Evolutionary conservation across 2,797 vertebrate species (phyloP).

Genomic region (Jordanella pulchra): DNA sequence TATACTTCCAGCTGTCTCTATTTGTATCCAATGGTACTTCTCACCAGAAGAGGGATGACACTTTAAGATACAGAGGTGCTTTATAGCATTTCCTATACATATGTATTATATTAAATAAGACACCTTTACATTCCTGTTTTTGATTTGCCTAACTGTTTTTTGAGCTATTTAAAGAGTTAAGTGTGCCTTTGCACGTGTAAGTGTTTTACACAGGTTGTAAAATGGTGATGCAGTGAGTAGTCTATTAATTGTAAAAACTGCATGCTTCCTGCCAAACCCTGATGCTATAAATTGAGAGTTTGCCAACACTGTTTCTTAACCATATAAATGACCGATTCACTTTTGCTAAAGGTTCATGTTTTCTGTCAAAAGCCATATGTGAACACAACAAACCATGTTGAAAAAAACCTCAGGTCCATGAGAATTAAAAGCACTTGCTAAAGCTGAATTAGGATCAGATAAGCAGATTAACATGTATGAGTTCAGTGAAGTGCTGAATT

Average conservation of each 20-base stretch:
- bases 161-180: slow-evolving; percentile 50
- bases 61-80: slow-evolving; percentile 59
- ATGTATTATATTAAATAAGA: slow-evolving; percentile 66
- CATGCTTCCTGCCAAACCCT: slow-evolving; percentile 69
- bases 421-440: slow-evolving; percentile 10
- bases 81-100: slow-evolving; percentile 67
- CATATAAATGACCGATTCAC: slow-evolving; percentile 63
- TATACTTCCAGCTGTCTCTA: slow-evolving; percentile 61
- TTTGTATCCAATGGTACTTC: slow-evolving; percentile 63
- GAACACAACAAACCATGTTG: slow-evolving; percentile 19
- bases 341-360: slow-evolving; percentile 48
- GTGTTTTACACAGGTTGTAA: slow-evolving; percentile 72
- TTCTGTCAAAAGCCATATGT: slow-evolving; percentile 45
- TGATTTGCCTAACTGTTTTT: slow-evolving; percentile 66
- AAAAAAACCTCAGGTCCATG: slow-evolving; percentile 30
- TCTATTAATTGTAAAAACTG: slow-evolving; percentile 71
- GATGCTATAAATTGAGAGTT: slow-evolving; percentile 58
- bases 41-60: slow-evolving; percentile 49
- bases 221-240: slow-evolving; percentile 65
- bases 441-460: slow-evolving; percentile 26
- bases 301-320: slow-evolving; percentile 68
- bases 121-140: slow-evolving; percentile 61
- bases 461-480: slow-evolving; percentile 17
- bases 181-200: slow-evolving; percentile 26
- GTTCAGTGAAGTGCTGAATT: slow-evolving; percentile 37